These are phyloP conservation scores for Trachymyrmex septentrionalis DNA, from an alignment of 1,140 invertebrate genomes.

Conservation along the genomic window DNA sequence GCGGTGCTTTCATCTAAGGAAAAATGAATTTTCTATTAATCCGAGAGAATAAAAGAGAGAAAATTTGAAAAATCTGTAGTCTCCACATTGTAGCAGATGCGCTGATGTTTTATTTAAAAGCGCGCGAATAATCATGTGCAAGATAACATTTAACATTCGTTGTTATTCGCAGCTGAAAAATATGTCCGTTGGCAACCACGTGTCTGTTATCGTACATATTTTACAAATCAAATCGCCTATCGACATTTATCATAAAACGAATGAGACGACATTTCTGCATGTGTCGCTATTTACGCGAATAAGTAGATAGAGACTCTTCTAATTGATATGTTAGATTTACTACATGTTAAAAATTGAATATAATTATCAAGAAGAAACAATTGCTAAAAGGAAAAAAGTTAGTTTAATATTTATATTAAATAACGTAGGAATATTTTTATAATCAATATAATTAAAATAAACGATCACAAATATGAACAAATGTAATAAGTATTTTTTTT, in stretches of 20 bases:
- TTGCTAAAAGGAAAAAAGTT: background rate
- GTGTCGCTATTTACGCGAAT: conserved; percentile 14
- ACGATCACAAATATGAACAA: too few relatives aligned
- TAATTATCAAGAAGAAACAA: conserved; percentile 3
- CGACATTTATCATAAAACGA: conserved; percentile 10
- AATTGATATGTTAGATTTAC: conserved; percentile 13
- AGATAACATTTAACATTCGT: background rate
- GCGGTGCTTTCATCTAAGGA: conserved; percentile 4
- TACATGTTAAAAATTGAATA: background rate
- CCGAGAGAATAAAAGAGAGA: background rate
- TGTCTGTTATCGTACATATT: conserved; percentile 20
- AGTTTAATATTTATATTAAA: background rate
- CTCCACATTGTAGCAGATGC: background rate
- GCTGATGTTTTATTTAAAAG: background rate
- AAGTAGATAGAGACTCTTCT: background rate
- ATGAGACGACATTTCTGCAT: background rate
- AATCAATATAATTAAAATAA: too few relatives aligned
- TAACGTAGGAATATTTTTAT: background rate
- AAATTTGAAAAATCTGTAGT: conserved; percentile 9
- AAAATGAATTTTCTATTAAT: conserved; percentile 18
- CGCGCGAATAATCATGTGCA: background rate
- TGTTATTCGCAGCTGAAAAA: background rate
- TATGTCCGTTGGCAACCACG: background rate
- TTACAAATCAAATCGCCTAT: conserved; percentile 11
- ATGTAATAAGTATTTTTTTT: too few relatives aligned